A percentile compares a stretch with the other conserved stretches of the same genome.
phyloP scores from a whole-genome alignment of 1,140 invertebrate genomes.

The Drosophila sulfurigaster region DNA sequence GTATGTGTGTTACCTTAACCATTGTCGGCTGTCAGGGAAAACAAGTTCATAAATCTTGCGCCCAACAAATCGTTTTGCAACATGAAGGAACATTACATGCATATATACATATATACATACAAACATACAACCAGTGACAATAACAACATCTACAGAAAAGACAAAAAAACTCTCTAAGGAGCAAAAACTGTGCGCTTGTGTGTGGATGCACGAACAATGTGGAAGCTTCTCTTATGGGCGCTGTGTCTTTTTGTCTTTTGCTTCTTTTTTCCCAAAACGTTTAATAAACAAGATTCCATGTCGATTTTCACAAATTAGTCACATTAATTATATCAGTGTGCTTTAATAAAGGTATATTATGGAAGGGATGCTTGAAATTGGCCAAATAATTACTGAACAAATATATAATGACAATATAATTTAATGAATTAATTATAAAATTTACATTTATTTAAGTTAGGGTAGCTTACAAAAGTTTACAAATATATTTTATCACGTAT shows the following conservation, averaged over 20 bases:
- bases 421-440: no score
- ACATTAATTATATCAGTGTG: constrained; percentile 64
- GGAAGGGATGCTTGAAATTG: neutral
- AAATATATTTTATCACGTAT: no score
- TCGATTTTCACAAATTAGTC: constrained; percentile 77
- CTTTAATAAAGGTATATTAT: neutral
- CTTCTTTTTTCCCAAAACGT: constrained; percentile 56
- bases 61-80: constrained; percentile 84
- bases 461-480: no score
- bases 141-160: constrained; percentile 32
- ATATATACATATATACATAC: no score
- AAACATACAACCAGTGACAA: constrained; percentile 47
- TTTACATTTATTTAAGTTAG: no score
- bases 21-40: constrained; percentile 81
- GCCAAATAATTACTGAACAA: no score
- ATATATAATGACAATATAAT: no score
- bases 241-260: neutral
- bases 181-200: constrained; percentile 47
- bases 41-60: constrained; percentile 84
- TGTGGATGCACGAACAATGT: constrained; percentile 37
- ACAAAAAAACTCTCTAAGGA: constrained; percentile 43
- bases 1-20: constrained; percentile 76
- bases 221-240: constrained; percentile 8
- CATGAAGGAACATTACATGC: constrained; percentile 77
- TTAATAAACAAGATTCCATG: constrained; percentile 79